Evolutionary conservation across 2,888 invertebrate species (phyloP), one percentile per base, ranked within the genome.

Genomic region (Lordiphosa fenestrarum): DNA sequence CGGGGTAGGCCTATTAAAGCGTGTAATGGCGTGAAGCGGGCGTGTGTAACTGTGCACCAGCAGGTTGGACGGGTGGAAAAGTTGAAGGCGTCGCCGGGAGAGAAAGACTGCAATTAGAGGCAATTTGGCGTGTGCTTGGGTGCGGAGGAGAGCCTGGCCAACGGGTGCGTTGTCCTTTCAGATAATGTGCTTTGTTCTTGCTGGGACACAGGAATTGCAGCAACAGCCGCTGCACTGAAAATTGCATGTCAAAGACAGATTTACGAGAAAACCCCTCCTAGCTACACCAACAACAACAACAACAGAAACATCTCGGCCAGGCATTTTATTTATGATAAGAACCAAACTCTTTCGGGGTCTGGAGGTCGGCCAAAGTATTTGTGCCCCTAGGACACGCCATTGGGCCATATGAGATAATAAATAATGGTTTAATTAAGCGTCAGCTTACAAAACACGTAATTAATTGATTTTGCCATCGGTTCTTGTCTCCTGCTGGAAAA

Each of bases 191-290:
- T 60, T 66, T 63, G 54, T 46, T 61, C 36, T 40, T 53, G 40
- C 39, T 62, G 53, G 50, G 15, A 52, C 23, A 53, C 52, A 53
- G 63, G 46, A 40, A 51, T 39, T 69, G 76, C 67, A 77, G 78
- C 78, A 75, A 44, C 78, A 82, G 83, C 73, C 69, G 76, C 56
- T 69, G 76, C 73, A 78, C 76, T 64, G 30, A 50, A 73, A 84
- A 82, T 82, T 81, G 76, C 84, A 81, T 84, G 82, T 81, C 82
- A 82, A 84, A 84, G 73, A 72, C 82, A 82, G 82, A 81, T 82
- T 82, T 84, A 83, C 75, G 80, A 83, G 60, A 19, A 10, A n/a
- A 4, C 60, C 41, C 53, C 48, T 38, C 39, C 6, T 7, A 41
- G n/a, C 21, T n/a, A n/a, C 21, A 15, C 52, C 62, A 57, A 66